phyloP scores from a whole-genome alignment of 2,888 invertebrate species.

The Tuberolachnus salignus region DNA sequence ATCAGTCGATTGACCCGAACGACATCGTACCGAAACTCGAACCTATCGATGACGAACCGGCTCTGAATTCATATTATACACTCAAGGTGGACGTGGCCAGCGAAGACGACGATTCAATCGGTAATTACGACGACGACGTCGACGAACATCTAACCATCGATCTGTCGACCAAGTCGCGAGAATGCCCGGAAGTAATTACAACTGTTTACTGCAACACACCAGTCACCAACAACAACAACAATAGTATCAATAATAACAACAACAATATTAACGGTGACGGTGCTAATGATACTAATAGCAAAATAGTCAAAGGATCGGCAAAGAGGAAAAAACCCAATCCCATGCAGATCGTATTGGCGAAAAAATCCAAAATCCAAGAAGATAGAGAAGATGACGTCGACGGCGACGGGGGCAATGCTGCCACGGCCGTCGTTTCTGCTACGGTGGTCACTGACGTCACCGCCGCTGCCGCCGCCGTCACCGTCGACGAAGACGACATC shows the following conservation, averaged over 20 bases:
- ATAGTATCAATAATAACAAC: slow-evolving; percentile 5
- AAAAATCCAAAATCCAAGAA: slow-evolving; percentile 48
- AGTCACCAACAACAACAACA: slow-evolving; percentile 37
- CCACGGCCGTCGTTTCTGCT: neutral
- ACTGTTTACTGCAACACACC: slow-evolving; percentile 50
- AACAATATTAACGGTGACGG: slow-evolving; percentile 25
- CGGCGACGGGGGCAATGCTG: slow-evolving; percentile 7
- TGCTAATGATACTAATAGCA: neutral
- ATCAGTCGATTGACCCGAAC: slow-evolving; percentile 13
- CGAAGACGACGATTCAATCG: slow-evolving; percentile 55
- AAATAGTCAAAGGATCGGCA: slow-evolving; percentile 45
- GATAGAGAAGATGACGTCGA: slow-evolving; percentile 35
- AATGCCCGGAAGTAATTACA: slow-evolving; percentile 44
- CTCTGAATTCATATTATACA: slow-evolving; percentile 42
- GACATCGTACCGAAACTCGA: slow-evolving; percentile 47
- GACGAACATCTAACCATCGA: slow-evolving; percentile 46
- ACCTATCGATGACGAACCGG: slow-evolving; percentile 45
- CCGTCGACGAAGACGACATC: slow-evolving; percentile 1
- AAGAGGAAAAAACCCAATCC: slow-evolving; percentile 52
- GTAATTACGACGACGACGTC: slow-evolving; percentile 45
- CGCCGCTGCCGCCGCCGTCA: slow-evolving; percentile 34
- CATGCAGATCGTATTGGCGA: slow-evolving; percentile 48
- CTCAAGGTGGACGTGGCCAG: slow-evolving; percentile 49
- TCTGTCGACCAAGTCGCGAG: slow-evolving; percentile 41
- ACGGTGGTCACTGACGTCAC: slow-evolving; percentile 39